Conservation (phyloP, 2,113 vertebrate species). For the Leucoraja erinaceus region DNA sequence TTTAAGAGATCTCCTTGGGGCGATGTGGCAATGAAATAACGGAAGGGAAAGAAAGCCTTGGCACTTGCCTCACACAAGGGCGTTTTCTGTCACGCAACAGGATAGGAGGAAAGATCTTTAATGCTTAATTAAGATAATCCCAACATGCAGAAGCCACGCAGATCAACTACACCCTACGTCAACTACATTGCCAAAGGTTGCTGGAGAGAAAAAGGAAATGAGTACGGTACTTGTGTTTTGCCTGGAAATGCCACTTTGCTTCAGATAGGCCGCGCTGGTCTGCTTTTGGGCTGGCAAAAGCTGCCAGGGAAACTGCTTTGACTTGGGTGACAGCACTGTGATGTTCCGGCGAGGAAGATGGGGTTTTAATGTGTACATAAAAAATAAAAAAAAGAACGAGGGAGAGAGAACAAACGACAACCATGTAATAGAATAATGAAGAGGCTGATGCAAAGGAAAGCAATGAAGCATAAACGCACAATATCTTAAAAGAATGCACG, state of each 20-base stretch:
- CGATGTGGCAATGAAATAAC: background rate
- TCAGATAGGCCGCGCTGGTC: background rate
- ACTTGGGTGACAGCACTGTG: constrained; percentile 29
- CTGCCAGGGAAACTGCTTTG: constrained; percentile 17
- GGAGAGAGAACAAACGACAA: constrained; percentile 31
- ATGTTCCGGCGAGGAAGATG: background rate
- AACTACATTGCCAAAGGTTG: background rate
- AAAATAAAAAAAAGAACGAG: constrained; percentile 11
- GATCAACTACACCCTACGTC: background rate
- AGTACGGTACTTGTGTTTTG: constrained; percentile 35
- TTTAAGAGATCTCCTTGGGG: background rate
- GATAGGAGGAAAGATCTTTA: background rate
- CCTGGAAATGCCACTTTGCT: constrained; percentile 15
- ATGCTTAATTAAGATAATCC: background rate
- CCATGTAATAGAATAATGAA: constrained; percentile 32
- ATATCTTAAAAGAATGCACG: constrained; percentile 18
- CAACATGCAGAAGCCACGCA: constrained; percentile 17
- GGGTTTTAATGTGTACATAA: background rate
- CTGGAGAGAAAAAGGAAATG: background rate
- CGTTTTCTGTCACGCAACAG: background rate
- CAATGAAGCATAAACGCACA: background rate
- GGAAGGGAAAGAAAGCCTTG: background rate
- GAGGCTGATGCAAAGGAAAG: constrained; percentile 32
- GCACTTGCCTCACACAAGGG: background rate
- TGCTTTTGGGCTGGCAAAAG: constrained; percentile 20